Conservation (phyloP, 2,113 vertebrate species). For the Gadus macrocephalus region DNA sequence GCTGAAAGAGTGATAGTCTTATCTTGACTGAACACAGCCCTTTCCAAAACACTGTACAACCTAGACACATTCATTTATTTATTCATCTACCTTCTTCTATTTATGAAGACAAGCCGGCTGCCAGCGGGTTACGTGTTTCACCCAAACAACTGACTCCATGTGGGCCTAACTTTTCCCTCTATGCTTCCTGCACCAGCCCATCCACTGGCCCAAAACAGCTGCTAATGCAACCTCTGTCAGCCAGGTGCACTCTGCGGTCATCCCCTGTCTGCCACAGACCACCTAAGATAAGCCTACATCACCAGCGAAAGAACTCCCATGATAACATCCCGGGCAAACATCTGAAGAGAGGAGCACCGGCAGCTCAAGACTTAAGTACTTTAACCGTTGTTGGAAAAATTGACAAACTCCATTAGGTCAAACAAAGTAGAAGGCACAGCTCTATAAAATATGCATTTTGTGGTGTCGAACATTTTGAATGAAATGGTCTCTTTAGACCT, state of each 20-base stretch:
- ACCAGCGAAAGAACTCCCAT: conserved; percentile 15
- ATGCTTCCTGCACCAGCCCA: conserved; percentile 30
- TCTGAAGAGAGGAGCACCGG: conserved; percentile 11
- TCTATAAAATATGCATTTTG: neutral
- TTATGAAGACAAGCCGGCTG: conserved; percentile 6
- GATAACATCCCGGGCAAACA: neutral
- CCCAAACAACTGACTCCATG: neutral
- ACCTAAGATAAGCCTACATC: conserved; percentile 36
- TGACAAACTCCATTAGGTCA: neutral
- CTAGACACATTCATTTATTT: conserved; percentile 21
- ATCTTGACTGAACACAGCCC: conserved; percentile 31
- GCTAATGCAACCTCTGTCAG: conserved; percentile 9
- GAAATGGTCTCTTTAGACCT: too few relatives aligned
- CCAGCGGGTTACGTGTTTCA: neutral
- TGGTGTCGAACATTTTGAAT: too few relatives aligned
- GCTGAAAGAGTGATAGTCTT: conserved; percentile 6
- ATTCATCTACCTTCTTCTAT: conserved; percentile 16
- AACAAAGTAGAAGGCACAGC: too few relatives aligned
- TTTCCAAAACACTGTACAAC: conserved; percentile 55
- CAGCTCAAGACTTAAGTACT: neutral
- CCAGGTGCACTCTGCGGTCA: conserved; percentile 13
- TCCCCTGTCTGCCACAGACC: conserved; percentile 32
- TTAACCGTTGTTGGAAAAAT: neutral
- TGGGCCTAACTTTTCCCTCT: conserved; percentile 51
- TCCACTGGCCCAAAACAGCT: conserved; percentile 11